These are phyloP conservation scores for Drosophila greeni DNA, from an alignment of 2,888 invertebrate species.

Conservation along the genomic window DNA sequence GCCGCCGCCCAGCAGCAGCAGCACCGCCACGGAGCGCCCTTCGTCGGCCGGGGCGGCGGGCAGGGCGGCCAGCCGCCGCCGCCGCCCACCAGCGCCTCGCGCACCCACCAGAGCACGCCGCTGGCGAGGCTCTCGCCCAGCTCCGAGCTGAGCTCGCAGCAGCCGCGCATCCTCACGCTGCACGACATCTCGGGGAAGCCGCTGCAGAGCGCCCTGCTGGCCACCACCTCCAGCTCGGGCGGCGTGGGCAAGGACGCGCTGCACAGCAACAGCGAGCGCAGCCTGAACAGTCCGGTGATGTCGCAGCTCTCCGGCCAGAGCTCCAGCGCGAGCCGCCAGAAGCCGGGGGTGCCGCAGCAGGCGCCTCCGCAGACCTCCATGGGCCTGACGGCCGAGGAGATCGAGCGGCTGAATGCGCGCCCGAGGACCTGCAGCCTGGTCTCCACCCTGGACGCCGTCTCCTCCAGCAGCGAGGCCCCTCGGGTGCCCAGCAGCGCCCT, in stretches of 20 bases:
- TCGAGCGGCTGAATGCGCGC: constrained; percentile 91
- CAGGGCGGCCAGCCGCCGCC: constrained; percentile 84
- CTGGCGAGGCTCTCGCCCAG: constrained; percentile 93
- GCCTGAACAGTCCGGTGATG: constrained; percentile 95
- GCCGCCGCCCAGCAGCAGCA: constrained; percentile 83
- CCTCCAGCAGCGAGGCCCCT: constrained; percentile 91
- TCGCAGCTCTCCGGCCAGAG: constrained; percentile 93
- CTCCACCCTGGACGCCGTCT: constrained; percentile 95
- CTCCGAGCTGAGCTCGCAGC: constrained; percentile 93
- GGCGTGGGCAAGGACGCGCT: constrained; percentile 93
- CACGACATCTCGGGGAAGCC: constrained; percentile 97
- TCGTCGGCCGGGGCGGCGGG: constrained; percentile 83
- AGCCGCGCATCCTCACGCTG: constrained; percentile 93
- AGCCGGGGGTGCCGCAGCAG: constrained; percentile 84
- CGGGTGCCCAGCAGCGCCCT: constrained; percentile 84
- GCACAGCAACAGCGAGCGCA: constrained; percentile 94
- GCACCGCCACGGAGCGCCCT: constrained; percentile 85
- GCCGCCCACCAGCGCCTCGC: constrained; percentile 83
- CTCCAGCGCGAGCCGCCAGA: constrained; percentile 88
- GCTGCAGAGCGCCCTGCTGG: constrained; percentile 91
- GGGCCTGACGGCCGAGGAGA: constrained; percentile 95
- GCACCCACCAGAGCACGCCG: constrained; percentile 93
- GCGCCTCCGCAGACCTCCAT: constrained; percentile 87
- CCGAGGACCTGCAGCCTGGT: constrained; percentile 94
- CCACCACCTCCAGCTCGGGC: constrained; percentile 93